A percentile compares a stretch with the other conserved stretches of the same genome.
Evolutionary conservation across 2,888 invertebrate genomes (phyloP).

Genomic region (Syrista parreyssii): DNA sequence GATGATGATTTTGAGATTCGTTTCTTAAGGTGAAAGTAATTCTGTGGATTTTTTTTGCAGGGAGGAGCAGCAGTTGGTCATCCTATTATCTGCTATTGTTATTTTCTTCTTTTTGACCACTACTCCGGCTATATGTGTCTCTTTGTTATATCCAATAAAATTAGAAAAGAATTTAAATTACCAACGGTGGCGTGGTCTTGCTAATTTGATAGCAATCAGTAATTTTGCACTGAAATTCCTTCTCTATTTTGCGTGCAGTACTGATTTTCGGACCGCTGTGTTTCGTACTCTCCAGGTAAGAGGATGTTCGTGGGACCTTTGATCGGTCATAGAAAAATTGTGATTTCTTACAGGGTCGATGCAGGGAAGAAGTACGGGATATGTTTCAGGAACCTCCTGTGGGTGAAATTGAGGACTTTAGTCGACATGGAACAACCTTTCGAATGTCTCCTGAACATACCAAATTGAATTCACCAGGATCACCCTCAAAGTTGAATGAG

Average conservation of each 20-base stretch:
- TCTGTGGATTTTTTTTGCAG: constrained; percentile 28
- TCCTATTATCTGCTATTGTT: constrained; percentile 65
- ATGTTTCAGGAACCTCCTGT: constrained; percentile 13
- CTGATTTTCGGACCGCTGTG: neutral
- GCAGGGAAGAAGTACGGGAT: constrained; percentile 9
- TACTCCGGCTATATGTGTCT: constrained; percentile 65
- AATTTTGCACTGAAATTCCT: neutral
- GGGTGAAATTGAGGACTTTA: constrained; percentile 29
- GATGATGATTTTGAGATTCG: neutral
- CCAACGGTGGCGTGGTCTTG: neutral
- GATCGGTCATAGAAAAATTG: neutral
- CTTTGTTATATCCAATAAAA: neutral
- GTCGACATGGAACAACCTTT: constrained; percentile 30
- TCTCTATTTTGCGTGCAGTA: neutral
- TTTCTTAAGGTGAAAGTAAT: neutral
- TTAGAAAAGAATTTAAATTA: neutral
- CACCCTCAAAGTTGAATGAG: constrained; percentile 5
- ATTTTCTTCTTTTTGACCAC: constrained; percentile 67
- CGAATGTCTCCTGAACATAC: constrained; percentile 26
- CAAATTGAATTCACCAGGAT: constrained; percentile 17
- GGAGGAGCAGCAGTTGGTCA: constrained; percentile 66
- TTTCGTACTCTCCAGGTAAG: neutral
- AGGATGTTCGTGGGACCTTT: neutral
- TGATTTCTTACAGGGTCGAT: constrained; percentile 1
- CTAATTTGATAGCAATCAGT: neutral